Percentiles rank a stretch among this genome's conserved stretches.
phyloP scores from a whole-genome alignment of 2,797 vertebrate genomes.

The Pseudochirops corinnae region DNA sequence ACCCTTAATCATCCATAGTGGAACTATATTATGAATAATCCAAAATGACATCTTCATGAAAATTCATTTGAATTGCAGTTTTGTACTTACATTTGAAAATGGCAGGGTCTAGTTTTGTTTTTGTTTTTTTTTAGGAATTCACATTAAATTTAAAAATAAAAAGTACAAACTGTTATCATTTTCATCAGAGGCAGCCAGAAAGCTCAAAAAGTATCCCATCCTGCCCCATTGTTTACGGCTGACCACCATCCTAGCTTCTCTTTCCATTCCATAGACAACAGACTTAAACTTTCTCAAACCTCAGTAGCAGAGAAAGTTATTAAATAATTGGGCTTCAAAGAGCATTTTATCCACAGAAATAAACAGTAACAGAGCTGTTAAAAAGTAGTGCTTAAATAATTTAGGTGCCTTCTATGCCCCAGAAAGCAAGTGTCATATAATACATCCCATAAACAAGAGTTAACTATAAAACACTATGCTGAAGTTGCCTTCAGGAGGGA shows the following conservation, averaged over 20 bases:
- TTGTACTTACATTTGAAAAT: not conserved
- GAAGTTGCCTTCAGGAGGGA: slow-evolving; percentile 5
- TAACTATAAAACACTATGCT: not conserved
- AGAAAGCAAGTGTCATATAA: not conserved
- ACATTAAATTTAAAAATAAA: not conserved
- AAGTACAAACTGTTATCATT: rapidly evolving
- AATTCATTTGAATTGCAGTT: slow-evolving; percentile 9
- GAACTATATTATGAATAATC: not conserved
- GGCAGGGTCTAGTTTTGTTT: not conserved
- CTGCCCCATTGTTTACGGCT: rapidly evolving
- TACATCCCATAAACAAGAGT: not conserved
- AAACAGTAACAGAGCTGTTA: not conserved
- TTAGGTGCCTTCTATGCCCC: not conserved
- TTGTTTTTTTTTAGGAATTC: not conserved
- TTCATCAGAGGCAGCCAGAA: slow-evolving; percentile 12
- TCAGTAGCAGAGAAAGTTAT: not conserved
- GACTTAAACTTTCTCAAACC: not conserved
- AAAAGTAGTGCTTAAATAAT: not conserved
- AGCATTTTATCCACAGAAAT: not conserved
- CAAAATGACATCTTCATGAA: not conserved
- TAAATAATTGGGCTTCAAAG: not conserved
- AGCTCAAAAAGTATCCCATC: not conserved
- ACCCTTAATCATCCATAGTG: not conserved
- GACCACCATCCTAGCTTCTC: not conserved
- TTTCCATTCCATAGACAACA: not conserved